Base-by-base conservation (phyloP, 2,113 vertebrate species). In the Sturnus vulgaris region DNA sequence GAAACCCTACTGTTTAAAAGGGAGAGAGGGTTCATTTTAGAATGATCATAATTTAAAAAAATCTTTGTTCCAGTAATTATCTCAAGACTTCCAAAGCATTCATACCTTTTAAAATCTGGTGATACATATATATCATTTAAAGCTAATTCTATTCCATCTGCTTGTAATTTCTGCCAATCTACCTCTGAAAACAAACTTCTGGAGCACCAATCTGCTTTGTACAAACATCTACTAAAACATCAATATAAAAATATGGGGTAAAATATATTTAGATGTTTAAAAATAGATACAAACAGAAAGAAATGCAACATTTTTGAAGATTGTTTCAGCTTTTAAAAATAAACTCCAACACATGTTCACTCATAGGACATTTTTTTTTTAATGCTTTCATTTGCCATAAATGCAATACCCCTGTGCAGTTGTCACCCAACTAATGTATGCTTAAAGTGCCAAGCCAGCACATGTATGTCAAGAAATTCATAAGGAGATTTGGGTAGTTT, bases 1-100 rank as follows among this genome's bases (percentile, higher is more conserved):
- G 91, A 96, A 95, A 91, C 88, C 93, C 84, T 89, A 72, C 97
- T 97, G 94, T 96, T 97, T 94, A 81, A 94, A 95, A 95, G 68
- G 57, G 75, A 91, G 86, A 84, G 72, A 95, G 70, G 23, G 35
- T 33, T 95, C 82, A 75, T 79, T 92, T 95, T 91, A 88, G 76
- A 90, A 71, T 61, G 55, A 82, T 85, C 28, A 42, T 87, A 71
- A 91, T 94, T 98, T 95, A 4, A 81, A 59, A 83, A 89, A 53
- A 83, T 0, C 49, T 66, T 82, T 86, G 44, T 90, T 80, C 61
- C 31, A 86, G 22, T 92, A 92, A 92, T 95, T 93, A 86, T 88
- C 63, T 87, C 85, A 86, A 93, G 37, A 80, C n/a, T 90, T 93
- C 53, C 55, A 70, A 90, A 93, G 69, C 65, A 42, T 79, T 86